Evolutionary conservation across 2,888 invertebrate genomes (phyloP).

Genomic region (Malthinus flaveolus): DNA sequence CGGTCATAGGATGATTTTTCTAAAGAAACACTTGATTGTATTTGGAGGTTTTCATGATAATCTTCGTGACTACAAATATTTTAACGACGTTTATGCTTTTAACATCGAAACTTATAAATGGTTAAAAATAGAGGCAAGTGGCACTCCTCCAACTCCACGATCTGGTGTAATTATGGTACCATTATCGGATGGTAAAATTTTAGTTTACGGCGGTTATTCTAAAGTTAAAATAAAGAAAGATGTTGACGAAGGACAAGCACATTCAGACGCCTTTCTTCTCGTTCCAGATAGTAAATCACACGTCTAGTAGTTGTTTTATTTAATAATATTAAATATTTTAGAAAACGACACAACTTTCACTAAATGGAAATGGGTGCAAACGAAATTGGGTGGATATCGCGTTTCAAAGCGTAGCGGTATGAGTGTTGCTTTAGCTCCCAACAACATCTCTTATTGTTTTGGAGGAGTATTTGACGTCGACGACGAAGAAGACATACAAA

Average conservation of each 20-base stretch:
- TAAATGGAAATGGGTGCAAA: conserved; percentile 73
- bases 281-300: conserved; percentile 61
- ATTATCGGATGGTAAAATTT: conserved; percentile 63
- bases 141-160: conserved; percentile 73
- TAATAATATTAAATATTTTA: conserved; percentile 43
- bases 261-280: conserved; percentile 71
- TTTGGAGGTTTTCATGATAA: conserved; percentile 95
- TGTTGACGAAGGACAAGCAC: conserved; percentile 71
- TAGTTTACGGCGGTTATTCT: conserved; percentile 79
- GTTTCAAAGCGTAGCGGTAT: conserved; percentile 73
- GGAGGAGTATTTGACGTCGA: conserved; percentile 87
- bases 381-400: conserved; percentile 67
- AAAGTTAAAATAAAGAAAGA: conserved; percentile 75
- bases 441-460: conserved; percentile 75
- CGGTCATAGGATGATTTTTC: conserved; percentile 85
- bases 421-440: conserved; percentile 64
- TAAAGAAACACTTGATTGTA: conserved; percentile 77
- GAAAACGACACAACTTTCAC: conserved; percentile 62
- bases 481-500: conserved; percentile 70
- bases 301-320: not conserved
- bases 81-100: conserved; percentile 83
- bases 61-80: conserved; percentile 82
- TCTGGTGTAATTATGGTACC: conserved; percentile 80
- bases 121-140: conserved; percentile 69
- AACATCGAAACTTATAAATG: conserved; percentile 79